Conservation (phyloP, 2,888 invertebrate species). For the Xestobium rufovillosum region DNA sequence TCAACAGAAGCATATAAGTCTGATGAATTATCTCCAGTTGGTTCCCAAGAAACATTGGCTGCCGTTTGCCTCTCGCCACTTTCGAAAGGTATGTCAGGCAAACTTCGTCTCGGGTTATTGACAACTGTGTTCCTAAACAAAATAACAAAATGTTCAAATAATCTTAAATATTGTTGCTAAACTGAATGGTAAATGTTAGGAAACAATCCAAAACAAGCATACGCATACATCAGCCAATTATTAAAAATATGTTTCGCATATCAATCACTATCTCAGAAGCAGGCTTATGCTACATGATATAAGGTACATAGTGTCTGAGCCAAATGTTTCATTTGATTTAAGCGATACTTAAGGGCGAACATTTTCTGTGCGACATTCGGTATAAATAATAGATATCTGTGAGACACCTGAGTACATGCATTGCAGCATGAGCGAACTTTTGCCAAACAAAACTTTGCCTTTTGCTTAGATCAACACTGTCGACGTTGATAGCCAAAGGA, state of each 20-base stretch:
- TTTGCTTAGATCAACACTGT: slow-evolving; percentile 34
- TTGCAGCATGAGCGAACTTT: too few relatives aligned
- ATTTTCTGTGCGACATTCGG: too few relatives aligned
- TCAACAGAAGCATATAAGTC: slow-evolving; percentile 78
- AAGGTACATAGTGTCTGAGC: too few relatives aligned
- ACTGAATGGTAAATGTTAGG: too few relatives aligned
- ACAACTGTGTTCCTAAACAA: slow-evolving; percentile 41
- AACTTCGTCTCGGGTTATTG: slow-evolving; percentile 62
- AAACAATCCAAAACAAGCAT: too few relatives aligned
- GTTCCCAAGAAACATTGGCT: slow-evolving; percentile 35
- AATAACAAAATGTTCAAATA: slow-evolving; percentile 6
- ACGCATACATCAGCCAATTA: slow-evolving; percentile 10
- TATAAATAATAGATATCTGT: too few relatives aligned
- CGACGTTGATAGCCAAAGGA: slow-evolving; percentile 18
- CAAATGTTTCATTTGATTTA: too few relatives aligned
- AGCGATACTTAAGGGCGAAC: too few relatives aligned
- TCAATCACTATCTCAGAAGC: too few relatives aligned
- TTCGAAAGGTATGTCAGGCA: slow-evolving; percentile 75
- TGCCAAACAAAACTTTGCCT: slow-evolving; percentile 34
- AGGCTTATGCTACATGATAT: too few relatives aligned
- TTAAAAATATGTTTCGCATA: too few relatives aligned
- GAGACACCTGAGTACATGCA: too few relatives aligned
- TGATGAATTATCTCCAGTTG: slow-evolving; percentile 65
- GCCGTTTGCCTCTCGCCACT: slow-evolving; percentile 37
- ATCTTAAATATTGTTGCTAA: slow-evolving; percentile 1